Base-by-base conservation (phyloP, 2,888 invertebrate genomes). In the Cheilosia grossa region DNA sequence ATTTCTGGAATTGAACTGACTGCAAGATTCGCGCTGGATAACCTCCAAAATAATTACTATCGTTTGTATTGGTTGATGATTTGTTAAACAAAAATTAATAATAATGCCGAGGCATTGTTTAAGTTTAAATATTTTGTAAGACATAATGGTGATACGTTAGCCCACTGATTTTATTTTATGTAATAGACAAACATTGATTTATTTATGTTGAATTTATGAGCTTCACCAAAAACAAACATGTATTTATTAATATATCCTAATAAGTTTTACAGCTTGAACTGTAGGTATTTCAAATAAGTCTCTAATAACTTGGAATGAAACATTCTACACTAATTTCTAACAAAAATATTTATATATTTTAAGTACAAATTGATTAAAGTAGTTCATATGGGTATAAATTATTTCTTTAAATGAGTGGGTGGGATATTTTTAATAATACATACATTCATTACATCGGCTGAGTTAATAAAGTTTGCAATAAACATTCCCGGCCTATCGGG, bases 281-380 rank as follows among this genome's bases (percentile, higher is more conserved):
- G 9, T 37, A 37, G 37, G 37, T 58, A 9, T n/a, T 56, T 69
- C 33, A 13, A 54, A 42, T 66, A 42, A 13, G 47, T 24, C 1
- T 24, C 24, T 58, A 51, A 58, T 7, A 5, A 37, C 2, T 59
- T 66, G 6, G 79, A 59, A 79, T 79, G 70, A 42, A 15, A 66
- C 72, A 79, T 79, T 79, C 72, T 53, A 33, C 30, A 44, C 40
- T 33, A 37, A 53, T 64, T 59, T 21, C 19, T 30, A n/a, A 47
- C 40, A 21, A 58, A 19, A 51, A 64, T 21, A 19, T 64, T 66
- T 4, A 27, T 27, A 77, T 72, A 77, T 17, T 82, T 78, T 82
- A 61, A 82, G 82, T 82, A 82, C 78, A 82, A 82, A 72, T 77
- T 72, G 75, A 70, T 64, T 59, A 64, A 15, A 67, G 27, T 24